A percentile compares a stretch with the other conserved stretches of the same genome.
phyloP scores from a whole-genome alignment of 2,888 invertebrate species.

The Campoletis raptor region DNA sequence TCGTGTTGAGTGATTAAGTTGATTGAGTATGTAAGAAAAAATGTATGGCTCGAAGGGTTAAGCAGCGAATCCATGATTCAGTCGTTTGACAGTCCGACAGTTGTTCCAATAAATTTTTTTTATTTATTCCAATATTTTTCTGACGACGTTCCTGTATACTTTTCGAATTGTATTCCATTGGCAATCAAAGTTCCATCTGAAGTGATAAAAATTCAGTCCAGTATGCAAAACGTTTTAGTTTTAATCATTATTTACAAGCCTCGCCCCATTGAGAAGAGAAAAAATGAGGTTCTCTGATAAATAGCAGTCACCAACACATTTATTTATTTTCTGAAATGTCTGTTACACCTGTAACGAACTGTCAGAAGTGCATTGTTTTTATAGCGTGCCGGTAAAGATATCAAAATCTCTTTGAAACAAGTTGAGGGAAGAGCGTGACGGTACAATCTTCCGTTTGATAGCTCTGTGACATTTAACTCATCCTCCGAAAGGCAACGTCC shows the following conservation, averaged over 20 bases:
- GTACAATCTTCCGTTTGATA: constrained; percentile 34
- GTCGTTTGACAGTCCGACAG: not conserved
- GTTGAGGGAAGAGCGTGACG: constrained; percentile 32
- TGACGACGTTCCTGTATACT: not conserved
- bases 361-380: constrained; percentile 4
- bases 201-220: not conserved
- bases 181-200: not conserved
- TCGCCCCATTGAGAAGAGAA: not conserved
- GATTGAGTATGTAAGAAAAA: not conserved
- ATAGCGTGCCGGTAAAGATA: not conserved
- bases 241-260: not conserved
- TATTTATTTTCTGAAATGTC: not conserved
- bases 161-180: not conserved
- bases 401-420: constrained; percentile 25
- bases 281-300: not conserved
- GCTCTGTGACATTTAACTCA: constrained; percentile 20
- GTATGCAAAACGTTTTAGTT: not conserved
- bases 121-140: not conserved
- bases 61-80: not conserved
- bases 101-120: not conserved
- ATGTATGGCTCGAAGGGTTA: too few species aligned
- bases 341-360: not conserved
- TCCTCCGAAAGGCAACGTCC: constrained; percentile 28
- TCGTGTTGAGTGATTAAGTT: too few species aligned
- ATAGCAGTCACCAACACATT: not conserved